Evolutionary conservation across 2,888 invertebrate genomes (phyloP), one percentile per base, ranked within the genome.

Genomic region (Drosophila pegasa): DNA sequence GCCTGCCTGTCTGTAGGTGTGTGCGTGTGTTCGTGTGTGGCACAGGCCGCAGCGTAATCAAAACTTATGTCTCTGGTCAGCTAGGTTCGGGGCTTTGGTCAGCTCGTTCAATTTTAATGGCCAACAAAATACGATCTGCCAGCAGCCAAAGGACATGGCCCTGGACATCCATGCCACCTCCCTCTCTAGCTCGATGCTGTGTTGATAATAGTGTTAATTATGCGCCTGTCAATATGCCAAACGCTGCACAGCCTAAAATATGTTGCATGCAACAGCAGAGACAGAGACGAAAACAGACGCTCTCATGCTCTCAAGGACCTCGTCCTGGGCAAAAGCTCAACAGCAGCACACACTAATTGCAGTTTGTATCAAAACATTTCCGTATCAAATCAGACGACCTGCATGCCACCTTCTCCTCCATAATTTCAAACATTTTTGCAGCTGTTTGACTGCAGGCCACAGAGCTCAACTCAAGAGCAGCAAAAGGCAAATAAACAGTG

Each of bases 191-290:
- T 33, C 0, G 20, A 50, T 56, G 59, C 60, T 83, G 58, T 86
- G 68, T 74, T 74, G 88, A 88, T 83, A 83, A 88, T 83, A 83
- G 88, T 83, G 83, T 83, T 83, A 83, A 83, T 83, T 83, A 83
- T 83, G 83, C 83, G 88, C 83, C 87, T 83, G 83, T 83, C 83
- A 83, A 83, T 83, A 88, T 83, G 87, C 84, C 83, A 86, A 76
- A 83, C 70, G 65, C 65, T 70, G 74, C 80, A 71, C 77, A 71
- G 70, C 63, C 88, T 74, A 69, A 86, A 88, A 83, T 86, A 76
- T 86, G 87, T 63, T 65, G 63, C 56, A 37, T 62, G 22, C 45
- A 50, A n/a, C 35, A 61, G 35, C 35, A 27, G 37, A 52, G 50
- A 33, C 54, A 65, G 43, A 16, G 55, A 20, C 22, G 18, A 16